Conservation (phyloP, 1,140 invertebrate species). For the Caenorhabditis latens region DNA sequence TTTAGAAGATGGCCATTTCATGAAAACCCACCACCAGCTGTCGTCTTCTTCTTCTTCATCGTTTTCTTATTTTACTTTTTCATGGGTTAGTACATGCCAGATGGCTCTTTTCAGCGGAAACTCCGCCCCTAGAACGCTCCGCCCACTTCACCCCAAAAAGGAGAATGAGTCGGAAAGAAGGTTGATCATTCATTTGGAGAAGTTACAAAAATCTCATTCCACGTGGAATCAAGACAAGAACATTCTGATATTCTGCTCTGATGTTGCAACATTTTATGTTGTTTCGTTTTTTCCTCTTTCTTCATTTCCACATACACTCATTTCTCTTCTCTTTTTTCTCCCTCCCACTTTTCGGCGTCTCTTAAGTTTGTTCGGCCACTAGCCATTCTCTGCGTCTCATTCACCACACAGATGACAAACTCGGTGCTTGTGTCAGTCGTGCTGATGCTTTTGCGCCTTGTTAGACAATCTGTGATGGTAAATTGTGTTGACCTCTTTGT, state of each 20-base stretch:
- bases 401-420: conserved; percentile 7
- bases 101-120: neutral
- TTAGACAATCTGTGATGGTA: conserved; percentile 11
- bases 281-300: conserved; percentile 23
- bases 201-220: neutral
- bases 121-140: conserved; percentile 9
- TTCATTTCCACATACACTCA: neutral
- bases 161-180: neutral
- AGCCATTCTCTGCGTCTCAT: conserved; percentile 43
- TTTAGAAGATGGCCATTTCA: conserved; percentile 24
- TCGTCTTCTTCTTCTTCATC: neutral
- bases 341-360: conserved; percentile 38
- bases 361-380: conserved; percentile 14
- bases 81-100: conserved; percentile 8
- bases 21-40: neutral
- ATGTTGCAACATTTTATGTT: conserved; percentile 40
- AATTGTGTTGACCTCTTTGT: neutral
- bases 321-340: conserved; percentile 1
- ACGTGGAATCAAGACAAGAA: neutral
- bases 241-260: neutral
- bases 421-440: conserved; percentile 46
- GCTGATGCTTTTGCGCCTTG: conserved; percentile 27
- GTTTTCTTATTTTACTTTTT: neutral
- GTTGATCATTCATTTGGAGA: neutral
- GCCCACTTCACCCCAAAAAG: neutral